phyloP scores from a whole-genome alignment of 2,888 invertebrate species.

The Amphipoea oculea region DNA sequence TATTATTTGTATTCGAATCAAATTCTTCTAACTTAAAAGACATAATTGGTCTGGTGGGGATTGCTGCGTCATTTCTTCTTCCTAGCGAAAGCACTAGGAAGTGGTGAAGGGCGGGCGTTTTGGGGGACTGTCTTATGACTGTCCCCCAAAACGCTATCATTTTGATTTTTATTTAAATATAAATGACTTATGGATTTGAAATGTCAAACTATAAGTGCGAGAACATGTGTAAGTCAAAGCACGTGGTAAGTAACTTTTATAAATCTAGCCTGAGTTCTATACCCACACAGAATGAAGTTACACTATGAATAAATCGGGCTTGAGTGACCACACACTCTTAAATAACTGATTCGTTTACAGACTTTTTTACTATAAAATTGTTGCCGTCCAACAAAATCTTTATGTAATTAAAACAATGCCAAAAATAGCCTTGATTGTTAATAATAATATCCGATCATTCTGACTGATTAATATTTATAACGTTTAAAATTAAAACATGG shows the following conservation, averaged over 20 bases:
- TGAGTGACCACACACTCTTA: not conserved
- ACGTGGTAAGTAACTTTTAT: not conserved
- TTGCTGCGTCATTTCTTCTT: no score
- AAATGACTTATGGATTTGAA: no score
- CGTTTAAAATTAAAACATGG: slow-evolving; percentile 33
- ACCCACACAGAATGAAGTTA: not conserved
- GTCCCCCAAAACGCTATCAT: no score
- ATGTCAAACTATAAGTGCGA: no score
- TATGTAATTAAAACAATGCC: not conserved
- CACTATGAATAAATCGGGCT: not conserved
- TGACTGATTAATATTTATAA: slow-evolving; percentile 43
- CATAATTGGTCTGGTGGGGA: no score
- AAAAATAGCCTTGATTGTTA: slow-evolving; percentile 1
- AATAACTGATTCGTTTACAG: not conserved
- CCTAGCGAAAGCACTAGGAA: no score
- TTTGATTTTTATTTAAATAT: no score
- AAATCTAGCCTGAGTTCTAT: not conserved
- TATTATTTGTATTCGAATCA: no score
- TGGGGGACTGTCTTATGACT: no score
- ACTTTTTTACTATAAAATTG: not conserved
- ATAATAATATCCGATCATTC: slow-evolving; percentile 21
- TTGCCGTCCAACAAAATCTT: not conserved
- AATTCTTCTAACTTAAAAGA: no score
- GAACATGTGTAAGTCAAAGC: not conserved
- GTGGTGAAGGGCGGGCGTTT: no score